A percentile compares a stretch with the other conserved stretches of the same genome.
These are phyloP conservation scores for Clarias gariepinus DNA, from an alignment of 2,113 vertebrate genomes.

Conservation along the genomic window DNA sequence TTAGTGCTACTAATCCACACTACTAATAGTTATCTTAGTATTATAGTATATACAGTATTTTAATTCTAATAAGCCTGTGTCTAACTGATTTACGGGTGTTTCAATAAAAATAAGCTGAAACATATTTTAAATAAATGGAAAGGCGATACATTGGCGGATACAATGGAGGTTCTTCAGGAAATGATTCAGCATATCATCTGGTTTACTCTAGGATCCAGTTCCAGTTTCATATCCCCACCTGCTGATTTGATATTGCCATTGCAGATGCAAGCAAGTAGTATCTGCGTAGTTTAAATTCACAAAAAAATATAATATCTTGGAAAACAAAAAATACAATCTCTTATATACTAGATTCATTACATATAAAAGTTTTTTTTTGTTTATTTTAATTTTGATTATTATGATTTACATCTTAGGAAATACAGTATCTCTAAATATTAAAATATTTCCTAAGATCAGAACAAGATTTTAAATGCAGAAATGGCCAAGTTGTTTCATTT, in stretches of 20 bases:
- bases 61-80: neutral
- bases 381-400: too few relatives aligned
- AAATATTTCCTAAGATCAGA: too few relatives aligned
- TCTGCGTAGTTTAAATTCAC: too few relatives aligned
- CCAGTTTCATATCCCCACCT: slow-evolving; percentile 8
- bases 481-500: too few relatives aligned
- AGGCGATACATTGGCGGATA: neutral
- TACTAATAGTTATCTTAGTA: neutral
- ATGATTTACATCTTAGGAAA: too few relatives aligned
- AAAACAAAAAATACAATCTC: too few relatives aligned
- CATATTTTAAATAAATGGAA: neutral
- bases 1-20: neutral
- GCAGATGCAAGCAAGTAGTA: neutral
- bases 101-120: neutral
- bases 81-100: neutral
- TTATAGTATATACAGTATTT: neutral
- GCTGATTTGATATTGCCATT: slow-evolving; percentile 1
- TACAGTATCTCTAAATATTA: too few relatives aligned
- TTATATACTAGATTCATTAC: too few relatives aligned
- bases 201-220: neutral
- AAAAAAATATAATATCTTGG: too few relatives aligned
- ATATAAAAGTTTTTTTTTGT: too few relatives aligned
- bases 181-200: neutral
- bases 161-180: neutral
- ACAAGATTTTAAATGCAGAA: too few relatives aligned